Percentiles rank a stretch among this genome's conserved stretches.
Evolutionary conservation across 2,888 invertebrate species (phyloP).

Genomic region (Dione juno): DNA sequence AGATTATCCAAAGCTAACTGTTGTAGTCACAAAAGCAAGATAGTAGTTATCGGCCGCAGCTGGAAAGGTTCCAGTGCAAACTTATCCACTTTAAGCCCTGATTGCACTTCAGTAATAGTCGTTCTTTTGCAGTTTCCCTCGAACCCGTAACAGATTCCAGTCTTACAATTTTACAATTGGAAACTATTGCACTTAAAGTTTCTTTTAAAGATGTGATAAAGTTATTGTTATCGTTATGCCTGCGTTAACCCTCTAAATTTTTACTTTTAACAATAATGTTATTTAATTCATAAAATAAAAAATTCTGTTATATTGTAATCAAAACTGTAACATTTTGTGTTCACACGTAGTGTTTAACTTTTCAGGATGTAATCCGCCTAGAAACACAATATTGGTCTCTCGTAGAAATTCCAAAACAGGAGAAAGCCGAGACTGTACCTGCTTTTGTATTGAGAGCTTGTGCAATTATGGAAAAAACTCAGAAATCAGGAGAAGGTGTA

Average conservation of each 20-base stretch:
- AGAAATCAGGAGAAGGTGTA: conserved; percentile 94
- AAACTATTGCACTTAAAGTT: conserved; percentile 27
- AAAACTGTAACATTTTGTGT: no score
- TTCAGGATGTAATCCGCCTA: conserved; percentile 91
- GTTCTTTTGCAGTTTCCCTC: conserved; percentile 45
- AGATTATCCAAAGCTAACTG: conserved; percentile 34
- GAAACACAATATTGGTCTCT: conserved; percentile 97
- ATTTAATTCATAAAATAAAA: no score
- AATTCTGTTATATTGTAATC: neutral
- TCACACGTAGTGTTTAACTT: neutral
- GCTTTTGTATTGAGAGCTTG: conserved; percentile 95
- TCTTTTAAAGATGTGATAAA: conserved; percentile 24
- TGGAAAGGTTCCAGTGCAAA: conserved; percentile 63
- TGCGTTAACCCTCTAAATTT: no score
- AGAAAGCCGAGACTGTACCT: conserved; percentile 96
- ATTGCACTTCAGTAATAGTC: conserved; percentile 55
- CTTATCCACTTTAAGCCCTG: conserved; percentile 66
- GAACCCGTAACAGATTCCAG: conserved; percentile 33
- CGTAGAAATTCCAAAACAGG: conserved; percentile 96
- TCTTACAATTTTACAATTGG: conserved; percentile 39
- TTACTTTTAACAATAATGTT: no score
- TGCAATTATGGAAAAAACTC: conserved; percentile 95
- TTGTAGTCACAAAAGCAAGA: conserved; percentile 42
- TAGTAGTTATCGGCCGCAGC: conserved; percentile 51
- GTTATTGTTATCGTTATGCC: neutral